These are phyloP conservation scores for Mustela nigripes DNA, from an alignment of 2,113 vertebrate species.

Conservation along the genomic window DNA sequence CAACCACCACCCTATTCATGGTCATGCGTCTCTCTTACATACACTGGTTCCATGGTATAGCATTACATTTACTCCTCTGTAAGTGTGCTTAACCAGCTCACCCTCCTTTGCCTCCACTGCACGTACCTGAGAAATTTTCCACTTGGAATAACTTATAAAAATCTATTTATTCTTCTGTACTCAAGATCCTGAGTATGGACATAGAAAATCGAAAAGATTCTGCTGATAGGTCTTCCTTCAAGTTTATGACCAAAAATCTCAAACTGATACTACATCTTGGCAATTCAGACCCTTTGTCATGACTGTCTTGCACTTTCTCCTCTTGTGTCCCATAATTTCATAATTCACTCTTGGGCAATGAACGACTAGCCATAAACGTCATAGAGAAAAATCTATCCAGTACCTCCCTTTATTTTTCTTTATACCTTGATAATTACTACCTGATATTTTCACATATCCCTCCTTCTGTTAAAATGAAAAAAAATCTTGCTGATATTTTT, in stretches of 20 bases:
- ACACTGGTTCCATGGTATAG: background rate
- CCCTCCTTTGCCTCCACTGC: background rate
- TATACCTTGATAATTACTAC: background rate
- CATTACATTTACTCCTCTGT: background rate
- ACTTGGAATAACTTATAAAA: background rate
- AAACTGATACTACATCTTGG: background rate
- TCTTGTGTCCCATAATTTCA: background rate
- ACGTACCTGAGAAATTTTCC: background rate
- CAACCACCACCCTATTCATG: too few relatives aligned
- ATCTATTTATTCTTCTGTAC: background rate
- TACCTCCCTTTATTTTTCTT: background rate
- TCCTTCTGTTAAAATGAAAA: slow-evolving; percentile 1
- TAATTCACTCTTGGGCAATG: background rate
- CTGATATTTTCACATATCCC: background rate
- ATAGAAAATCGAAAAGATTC: background rate
- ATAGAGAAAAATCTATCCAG: background rate
- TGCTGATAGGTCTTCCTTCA: background rate
- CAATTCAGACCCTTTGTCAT: background rate
- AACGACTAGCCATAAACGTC: background rate
- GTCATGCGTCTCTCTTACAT: background rate
- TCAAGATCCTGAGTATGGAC: background rate
- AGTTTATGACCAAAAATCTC: background rate
- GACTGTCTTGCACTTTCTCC: background rate
- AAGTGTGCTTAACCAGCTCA: background rate
- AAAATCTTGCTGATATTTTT: background rate